A percentile compares a stretch with the other conserved stretches of the same genome.
These are phyloP conservation scores for Dicaeum eximium DNA, from an alignment of 2,113 vertebrate genomes.

Conservation along the genomic window DNA sequence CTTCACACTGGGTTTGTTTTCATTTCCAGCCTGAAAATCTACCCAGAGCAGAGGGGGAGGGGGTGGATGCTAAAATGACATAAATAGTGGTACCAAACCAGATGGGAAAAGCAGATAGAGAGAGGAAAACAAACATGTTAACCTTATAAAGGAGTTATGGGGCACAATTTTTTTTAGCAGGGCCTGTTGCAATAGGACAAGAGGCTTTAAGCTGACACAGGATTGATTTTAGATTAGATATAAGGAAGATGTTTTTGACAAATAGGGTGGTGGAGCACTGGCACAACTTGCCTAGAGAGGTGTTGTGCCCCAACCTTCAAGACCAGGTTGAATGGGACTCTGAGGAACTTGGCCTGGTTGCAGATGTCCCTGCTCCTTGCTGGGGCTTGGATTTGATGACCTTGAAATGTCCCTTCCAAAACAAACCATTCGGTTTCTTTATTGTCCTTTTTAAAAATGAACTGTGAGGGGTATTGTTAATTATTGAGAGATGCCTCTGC, in stretches of 20 bases:
- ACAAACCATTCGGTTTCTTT: background rate
- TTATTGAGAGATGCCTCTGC: background rate
- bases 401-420: background rate
- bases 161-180: background rate
- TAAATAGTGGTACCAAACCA: background rate
- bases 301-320: too few relatives aligned
- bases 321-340: background rate
- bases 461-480: background rate
- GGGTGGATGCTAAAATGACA: background rate
- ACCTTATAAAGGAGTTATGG: background rate
- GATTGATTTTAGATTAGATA: background rate
- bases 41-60: background rate
- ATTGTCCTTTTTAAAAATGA: background rate
- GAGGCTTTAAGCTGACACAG: background rate
- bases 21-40: background rate
- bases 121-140: background rate
- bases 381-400: background rate
- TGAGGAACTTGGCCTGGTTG: background rate
- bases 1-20: background rate
- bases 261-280: background rate
- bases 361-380: background rate
- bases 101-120: background rate
- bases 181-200: background rate
- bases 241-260: background rate
- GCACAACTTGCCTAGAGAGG: background rate